phyloP scores from a whole-genome alignment of 1,140 invertebrate genomes.

The Lordiphosa collinella region DNA sequence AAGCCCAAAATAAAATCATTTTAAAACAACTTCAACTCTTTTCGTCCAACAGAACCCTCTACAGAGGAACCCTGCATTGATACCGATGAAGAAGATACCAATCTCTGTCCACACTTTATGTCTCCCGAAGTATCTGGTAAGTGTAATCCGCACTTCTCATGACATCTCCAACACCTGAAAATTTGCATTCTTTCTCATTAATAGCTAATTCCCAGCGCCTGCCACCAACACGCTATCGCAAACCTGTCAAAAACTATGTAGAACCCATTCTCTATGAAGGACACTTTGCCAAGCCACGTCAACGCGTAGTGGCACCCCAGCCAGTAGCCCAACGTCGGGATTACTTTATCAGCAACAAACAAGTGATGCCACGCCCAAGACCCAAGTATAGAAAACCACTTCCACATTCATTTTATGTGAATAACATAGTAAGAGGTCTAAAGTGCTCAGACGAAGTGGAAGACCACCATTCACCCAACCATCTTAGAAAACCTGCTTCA shows the following conservation, averaged over 20 bases:
- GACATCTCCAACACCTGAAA: background rate
- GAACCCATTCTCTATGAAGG: slow-evolving; percentile 61
- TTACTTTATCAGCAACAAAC: slow-evolving; percentile 54
- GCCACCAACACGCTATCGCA: slow-evolving; percentile 21
- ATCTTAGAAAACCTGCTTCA: background rate
- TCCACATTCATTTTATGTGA: slow-evolving; percentile 58
- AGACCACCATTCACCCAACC: background rate
- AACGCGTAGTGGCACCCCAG: slow-evolving; percentile 7
- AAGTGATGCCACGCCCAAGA: slow-evolving; percentile 45
- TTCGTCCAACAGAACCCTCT: background rate
- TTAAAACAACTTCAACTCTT: too few relatives aligned
- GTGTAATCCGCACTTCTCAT: background rate
- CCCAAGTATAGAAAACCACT: slow-evolving; percentile 46
- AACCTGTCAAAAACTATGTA: slow-evolving; percentile 58
- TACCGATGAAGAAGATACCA: slow-evolving; percentile 42
- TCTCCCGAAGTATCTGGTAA: slow-evolving; percentile 27
- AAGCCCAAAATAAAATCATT: too few relatives aligned
- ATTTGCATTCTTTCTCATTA: background rate
- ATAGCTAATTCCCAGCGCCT: slow-evolving; percentile 8
- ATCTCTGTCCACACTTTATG: slow-evolving; percentile 54
- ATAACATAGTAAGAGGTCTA: slow-evolving; percentile 54
- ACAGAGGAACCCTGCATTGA: slow-evolving; percentile 40
- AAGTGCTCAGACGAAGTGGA: slow-evolving; percentile 50
- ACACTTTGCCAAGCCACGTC: slow-evolving; percentile 41
- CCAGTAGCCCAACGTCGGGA: slow-evolving; percentile 23